phyloP scores from a whole-genome alignment of 2,888 invertebrate genomes.

The Ditylenchus weischeri region DNA sequence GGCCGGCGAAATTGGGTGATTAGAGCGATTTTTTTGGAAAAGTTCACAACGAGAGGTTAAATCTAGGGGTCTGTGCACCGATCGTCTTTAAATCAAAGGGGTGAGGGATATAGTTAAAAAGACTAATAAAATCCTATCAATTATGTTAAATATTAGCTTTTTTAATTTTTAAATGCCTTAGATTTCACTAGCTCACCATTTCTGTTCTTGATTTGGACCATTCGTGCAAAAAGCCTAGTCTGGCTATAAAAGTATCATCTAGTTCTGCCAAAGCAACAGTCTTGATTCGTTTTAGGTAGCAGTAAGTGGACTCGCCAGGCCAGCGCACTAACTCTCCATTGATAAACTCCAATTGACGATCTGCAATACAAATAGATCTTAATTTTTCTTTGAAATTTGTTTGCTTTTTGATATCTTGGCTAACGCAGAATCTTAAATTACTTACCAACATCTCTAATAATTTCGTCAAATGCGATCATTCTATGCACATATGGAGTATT shows the following conservation, averaged over 20 bases:
- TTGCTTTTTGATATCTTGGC: no score
- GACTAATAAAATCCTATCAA: no score
- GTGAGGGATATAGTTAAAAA: no score
- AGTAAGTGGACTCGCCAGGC: conserved; percentile 48
- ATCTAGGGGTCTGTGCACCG: no score
- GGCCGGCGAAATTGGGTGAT: no score
- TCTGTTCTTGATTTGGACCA: conserved; percentile 32
- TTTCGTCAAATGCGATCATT: conserved; percentile 55
- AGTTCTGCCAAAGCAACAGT: conserved; percentile 28
- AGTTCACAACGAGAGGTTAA: no score
- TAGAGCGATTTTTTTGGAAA: no score
- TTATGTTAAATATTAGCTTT: no score
- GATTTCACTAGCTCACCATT: conserved; percentile 20
- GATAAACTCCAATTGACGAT: conserved; percentile 43
- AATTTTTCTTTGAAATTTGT: neutral
- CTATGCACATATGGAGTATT: conserved; percentile 49
- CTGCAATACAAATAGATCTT: conserved; percentile 21
- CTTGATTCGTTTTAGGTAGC: conserved; percentile 39
- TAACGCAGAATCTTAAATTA: neutral
- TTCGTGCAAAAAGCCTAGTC: conserved; percentile 37
- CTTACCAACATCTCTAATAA: conserved; percentile 47
- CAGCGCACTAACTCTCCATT: conserved; percentile 40
- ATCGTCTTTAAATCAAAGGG: no score
- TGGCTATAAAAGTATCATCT: conserved; percentile 35
- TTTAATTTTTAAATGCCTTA: neutral